Evolutionary conservation across 1,140 invertebrate species (phyloP), one percentile per base, ranked within the genome.

Genomic region (Zelostemma sp.): DNA sequence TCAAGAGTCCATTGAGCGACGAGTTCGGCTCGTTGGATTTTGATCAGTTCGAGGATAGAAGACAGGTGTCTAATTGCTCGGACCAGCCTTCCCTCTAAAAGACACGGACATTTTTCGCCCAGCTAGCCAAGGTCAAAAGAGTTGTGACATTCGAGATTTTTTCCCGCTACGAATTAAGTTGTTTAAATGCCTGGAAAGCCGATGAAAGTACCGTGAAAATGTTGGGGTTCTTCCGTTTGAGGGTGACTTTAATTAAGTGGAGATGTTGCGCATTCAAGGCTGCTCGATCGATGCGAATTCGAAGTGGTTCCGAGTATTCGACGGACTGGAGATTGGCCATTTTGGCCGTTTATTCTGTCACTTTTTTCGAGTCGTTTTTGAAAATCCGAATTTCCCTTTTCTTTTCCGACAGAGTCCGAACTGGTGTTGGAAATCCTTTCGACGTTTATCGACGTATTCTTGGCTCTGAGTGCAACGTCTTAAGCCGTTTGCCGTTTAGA

Each of bases 61-160:
- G 54, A 28, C 67, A 56, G 40, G 53, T 56, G 55, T 63, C 56
- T 64, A 69, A 60, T 64, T 50, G 66, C 19, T 48, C 31, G 40
- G 14, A 11, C 35, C 35, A 12, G 9, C 14, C 9, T n/a, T 9
- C 35, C 14, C 28, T 31, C 28, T 5, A 11, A 31, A 9, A 12
- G 35, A 38, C 35, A 12, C 35, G 9, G 35, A 31, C 5, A 11
- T 31, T 43, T 3, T 17, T 16, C 14, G 9, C n/a, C 21, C 43
- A 6, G 43, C 43, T 14, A 19, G n/a, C 43, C 17, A 1, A 18
- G 43, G 12, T 8, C 9, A 5, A 46, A 46, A 16, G 43, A 46
- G 43, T n/a, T 9, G 17, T 46, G 43, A 19, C 49, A 47, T 46
- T 11, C 25, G 58, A 53, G 31, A 46, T 51, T 51, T 45, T 47